Evolutionary conservation across 2,888 invertebrate genomes (phyloP).

Genomic region (Heteromurus nitidus): DNA sequence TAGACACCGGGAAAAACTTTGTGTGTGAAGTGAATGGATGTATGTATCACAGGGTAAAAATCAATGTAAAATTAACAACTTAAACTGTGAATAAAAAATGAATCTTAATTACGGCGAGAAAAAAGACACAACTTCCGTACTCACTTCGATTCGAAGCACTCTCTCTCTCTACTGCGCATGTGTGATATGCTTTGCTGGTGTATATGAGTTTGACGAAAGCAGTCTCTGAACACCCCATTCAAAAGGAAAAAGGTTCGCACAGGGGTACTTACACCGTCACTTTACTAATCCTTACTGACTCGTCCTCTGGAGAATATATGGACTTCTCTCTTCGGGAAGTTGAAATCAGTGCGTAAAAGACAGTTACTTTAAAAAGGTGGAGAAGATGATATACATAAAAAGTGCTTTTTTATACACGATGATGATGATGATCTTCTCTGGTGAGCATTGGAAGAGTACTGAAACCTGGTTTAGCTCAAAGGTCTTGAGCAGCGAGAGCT

Average conservation of each 20-base stretch:
- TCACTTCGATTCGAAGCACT: neutral
- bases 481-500: conserved; percentile 58
- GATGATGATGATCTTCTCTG: conserved; percentile 39
- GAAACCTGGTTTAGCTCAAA: conserved; percentile 65
- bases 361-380: conserved; percentile 38
- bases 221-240: conserved; percentile 54
- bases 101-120: conserved; percentile 25
- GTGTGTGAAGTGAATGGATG: too few relatives aligned
- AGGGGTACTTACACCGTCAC: conserved; percentile 53
- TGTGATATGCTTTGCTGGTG: conserved; percentile 6
- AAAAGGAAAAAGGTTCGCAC: neutral
- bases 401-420: neutral
- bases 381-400: conserved; percentile 37
- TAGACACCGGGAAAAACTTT: too few relatives aligned
- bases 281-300: conserved; percentile 42
- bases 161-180: conserved; percentile 20
- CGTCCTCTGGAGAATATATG: conserved; percentile 9
- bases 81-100: conserved; percentile 20
- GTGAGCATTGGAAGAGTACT: conserved; percentile 62
- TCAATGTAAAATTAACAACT: conserved; percentile 50
- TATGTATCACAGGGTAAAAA: conserved; percentile 6
- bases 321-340: neutral
- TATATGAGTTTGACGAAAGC: too few relatives aligned
- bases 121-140: conserved; percentile 1
- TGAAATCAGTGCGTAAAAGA: conserved; percentile 28